A percentile compares a stretch with the other conserved stretches of the same genome.
Conservation (phyloP, 2,113 vertebrate genomes). For the Manacus vitellinus region DNA sequence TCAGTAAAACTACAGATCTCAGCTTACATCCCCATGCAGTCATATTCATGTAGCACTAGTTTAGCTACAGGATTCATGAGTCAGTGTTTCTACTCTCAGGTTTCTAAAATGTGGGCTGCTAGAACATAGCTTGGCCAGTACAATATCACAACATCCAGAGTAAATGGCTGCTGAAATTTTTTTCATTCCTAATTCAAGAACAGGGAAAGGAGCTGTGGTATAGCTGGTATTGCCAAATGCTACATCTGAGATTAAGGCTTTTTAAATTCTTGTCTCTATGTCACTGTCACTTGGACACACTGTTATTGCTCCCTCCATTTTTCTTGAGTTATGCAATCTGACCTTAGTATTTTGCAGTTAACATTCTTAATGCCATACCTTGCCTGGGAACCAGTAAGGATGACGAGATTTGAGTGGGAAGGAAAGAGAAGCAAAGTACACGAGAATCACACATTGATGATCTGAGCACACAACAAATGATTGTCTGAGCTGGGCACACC, state of each 20-base stretch:
- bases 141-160: neutral
- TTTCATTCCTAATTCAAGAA: neutral
- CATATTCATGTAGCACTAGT: neutral
- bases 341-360: neutral
- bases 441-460: neutral
- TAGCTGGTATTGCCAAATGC: neutral
- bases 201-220: neutral
- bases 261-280: neutral
- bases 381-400: neutral
- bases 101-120: conserved; percentile 40
- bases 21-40: neutral
- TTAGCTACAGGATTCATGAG: conserved; percentile 6
- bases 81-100: conserved; percentile 49
- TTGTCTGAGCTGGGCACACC: neutral
- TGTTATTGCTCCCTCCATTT: neutral
- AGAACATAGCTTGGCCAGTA: neutral
- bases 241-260: neutral
- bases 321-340: neutral
- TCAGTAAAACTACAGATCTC: neutral
- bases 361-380: neutral
- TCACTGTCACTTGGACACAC: neutral
- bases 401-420: neutral
- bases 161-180: neutral
- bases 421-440: neutral
- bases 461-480: neutral